A percentile compares a stretch with the other conserved stretches of the same genome.
phyloP scores from a whole-genome alignment of 2,113 vertebrate genomes.

The Apteryx owenii region DNA sequence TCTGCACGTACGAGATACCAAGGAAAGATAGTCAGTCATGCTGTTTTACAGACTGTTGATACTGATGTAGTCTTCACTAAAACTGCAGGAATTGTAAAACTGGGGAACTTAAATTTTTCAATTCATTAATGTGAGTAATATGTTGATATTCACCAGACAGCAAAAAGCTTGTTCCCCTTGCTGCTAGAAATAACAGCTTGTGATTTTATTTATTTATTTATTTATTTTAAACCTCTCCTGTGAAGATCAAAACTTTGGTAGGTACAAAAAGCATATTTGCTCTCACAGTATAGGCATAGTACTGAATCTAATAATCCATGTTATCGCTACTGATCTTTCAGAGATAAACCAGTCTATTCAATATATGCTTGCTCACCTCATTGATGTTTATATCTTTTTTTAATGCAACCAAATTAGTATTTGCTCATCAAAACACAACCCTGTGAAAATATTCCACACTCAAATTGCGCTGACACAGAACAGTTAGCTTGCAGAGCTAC shows the following conservation, averaged over 20 bases:
- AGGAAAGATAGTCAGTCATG: not conserved
- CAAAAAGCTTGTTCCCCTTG: not conserved
- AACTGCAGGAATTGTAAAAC: not conserved
- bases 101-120: not conserved
- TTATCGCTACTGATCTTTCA: not conserved
- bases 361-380: not conserved
- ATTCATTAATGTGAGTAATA: not conserved
- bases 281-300: not conserved
- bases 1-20: not conserved
- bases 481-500: conserved; percentile 2
- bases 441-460: not conserved
- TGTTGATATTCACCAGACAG: not conserved
- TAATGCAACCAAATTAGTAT: not conserved
- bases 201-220: not conserved
- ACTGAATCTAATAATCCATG: not conserved
- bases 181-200: not conserved
- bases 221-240: not conserved
- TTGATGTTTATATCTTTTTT: not conserved
- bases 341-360: not conserved
- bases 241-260: not conserved
- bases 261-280: not conserved
- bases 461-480: conserved; percentile 3
- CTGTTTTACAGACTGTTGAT: not conserved
- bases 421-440: not conserved
- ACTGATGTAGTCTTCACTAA: not conserved